phyloP scores from a whole-genome alignment of 2,797 vertebrate species.

The Fistularia commersonii region DNA sequence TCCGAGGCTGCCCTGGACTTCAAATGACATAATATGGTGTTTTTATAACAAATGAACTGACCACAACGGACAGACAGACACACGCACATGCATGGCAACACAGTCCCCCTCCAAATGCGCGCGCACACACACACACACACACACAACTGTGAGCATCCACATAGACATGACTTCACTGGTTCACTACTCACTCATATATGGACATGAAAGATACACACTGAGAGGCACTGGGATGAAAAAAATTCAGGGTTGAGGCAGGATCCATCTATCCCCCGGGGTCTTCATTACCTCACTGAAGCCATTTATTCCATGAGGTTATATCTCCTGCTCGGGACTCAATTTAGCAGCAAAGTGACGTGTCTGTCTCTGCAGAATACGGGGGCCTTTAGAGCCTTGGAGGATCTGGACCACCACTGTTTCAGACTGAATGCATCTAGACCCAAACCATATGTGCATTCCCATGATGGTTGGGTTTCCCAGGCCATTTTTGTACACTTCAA shows the following conservation, averaged over 20 bases:
- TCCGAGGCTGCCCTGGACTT: slow-evolving; percentile 22
- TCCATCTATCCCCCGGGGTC: slow-evolving; percentile 48
- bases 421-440: slow-evolving; percentile 7
- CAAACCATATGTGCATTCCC: no score
- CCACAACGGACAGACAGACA: slow-evolving; percentile 1
- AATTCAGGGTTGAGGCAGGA: slow-evolving; percentile 26
- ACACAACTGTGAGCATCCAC: not conserved
- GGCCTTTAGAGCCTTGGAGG: slow-evolving; percentile 14
- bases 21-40: slow-evolving; percentile 38
- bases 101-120: not conserved
- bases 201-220: slow-evolving; percentile 13
- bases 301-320: slow-evolving; percentile 51
- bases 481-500: slow-evolving; percentile 2
- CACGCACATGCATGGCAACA: not conserved
- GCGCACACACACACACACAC: slow-evolving; percentile 1
- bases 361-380: slow-evolving; percentile 19
- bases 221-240: slow-evolving; percentile 11
- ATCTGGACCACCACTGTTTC: slow-evolving; percentile 20
- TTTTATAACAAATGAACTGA: slow-evolving; percentile 36
- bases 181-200: slow-evolving; percentile 1
- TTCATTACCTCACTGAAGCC: slow-evolving; percentile 67
- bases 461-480: not conserved
- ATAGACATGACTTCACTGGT: not conserved
- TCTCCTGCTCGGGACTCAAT: slow-evolving; percentile 51
- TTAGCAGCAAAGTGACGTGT: slow-evolving; percentile 46